Conservation (phyloP, 2,797 vertebrate genomes). For the Diplodus puntazzo region DNA sequence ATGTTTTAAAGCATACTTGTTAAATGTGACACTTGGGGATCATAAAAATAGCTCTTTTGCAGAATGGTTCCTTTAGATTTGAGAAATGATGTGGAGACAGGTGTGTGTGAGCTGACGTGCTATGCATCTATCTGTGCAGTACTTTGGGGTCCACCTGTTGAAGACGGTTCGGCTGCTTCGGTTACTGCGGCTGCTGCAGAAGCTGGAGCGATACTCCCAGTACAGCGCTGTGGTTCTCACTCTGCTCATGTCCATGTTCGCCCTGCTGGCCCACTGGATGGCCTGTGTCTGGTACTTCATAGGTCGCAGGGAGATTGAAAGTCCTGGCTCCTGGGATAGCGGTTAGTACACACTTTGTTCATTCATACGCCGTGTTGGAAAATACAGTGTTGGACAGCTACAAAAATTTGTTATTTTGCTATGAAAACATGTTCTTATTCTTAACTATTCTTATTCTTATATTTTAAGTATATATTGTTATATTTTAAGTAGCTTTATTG, state of each 20-base stretch:
- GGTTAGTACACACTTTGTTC: slow-evolving; percentile 71
- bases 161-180: slow-evolving; percentile 90
- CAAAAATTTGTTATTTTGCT: not conserved
- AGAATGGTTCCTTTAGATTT: not conserved
- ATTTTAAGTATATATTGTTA: too few relatives aligned
- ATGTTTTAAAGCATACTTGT: not conserved
- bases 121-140: slow-evolving; percentile 66
- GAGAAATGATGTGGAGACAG: not conserved
- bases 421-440: not conserved
- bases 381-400: not conserved
- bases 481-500: too few relatives aligned
- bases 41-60: not conserved
- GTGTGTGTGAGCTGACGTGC: not conserved
- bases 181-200: slow-evolving; percentile 88
- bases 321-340: slow-evolving; percentile 86
- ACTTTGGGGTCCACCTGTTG: slow-evolving; percentile 89
- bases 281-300: slow-evolving; percentile 93
- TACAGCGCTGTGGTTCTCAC: slow-evolving; percentile 91
- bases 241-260: slow-evolving; percentile 92
- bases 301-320: slow-evolving; percentile 88
- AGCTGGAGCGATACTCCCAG: slow-evolving; percentile 91
- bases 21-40: not conserved
- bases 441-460: too few relatives aligned
- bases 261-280: slow-evolving; percentile 92
- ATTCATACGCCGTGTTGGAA: not conserved